Evolutionary conservation across 1,140 invertebrate genomes (phyloP).

Genomic region (Panagrolaimus sp.): DNA sequence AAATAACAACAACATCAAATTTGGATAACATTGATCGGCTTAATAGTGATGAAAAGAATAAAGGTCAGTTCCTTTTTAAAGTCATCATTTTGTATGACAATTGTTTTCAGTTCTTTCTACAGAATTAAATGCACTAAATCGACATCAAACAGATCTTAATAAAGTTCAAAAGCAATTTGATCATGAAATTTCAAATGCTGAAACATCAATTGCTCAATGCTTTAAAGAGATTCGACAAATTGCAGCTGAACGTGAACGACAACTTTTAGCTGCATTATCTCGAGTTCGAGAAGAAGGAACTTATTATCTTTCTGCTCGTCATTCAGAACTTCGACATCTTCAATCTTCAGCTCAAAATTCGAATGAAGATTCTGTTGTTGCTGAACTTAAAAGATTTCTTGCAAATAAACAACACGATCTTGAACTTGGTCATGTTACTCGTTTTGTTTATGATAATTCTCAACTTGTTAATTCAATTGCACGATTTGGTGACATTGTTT

Average conservation of each 20-base stretch:
- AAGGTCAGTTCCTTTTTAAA: not conserved
- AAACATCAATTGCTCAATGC: constrained; percentile 1
- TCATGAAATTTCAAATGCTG: constrained; percentile 11
- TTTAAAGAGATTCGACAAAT: constrained; percentile 20
- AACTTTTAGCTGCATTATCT: constrained; percentile 21
- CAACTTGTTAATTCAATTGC: constrained; percentile 20
- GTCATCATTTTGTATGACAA: not conserved
- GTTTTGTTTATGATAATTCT: constrained; percentile 23
- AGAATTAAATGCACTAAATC: no score
- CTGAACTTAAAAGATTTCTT: constrained; percentile 18
- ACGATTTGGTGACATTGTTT: constrained; percentile 20
- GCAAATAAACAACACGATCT: constrained; percentile 18
- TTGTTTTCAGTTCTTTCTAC: not conserved
- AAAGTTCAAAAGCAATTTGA: constrained; percentile 4
- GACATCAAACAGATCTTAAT: not conserved
- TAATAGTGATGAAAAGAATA: not conserved
- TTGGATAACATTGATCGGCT: not conserved
- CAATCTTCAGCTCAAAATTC: not conserved
- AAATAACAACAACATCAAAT: not conserved
- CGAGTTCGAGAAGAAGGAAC: constrained; percentile 12
- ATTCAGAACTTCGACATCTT: not conserved
- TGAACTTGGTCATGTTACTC: constrained; percentile 13
- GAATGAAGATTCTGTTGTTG: not conserved
- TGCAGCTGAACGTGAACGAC: constrained; percentile 28
- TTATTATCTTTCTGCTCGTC: not conserved